Evolutionary conservation across 2,113 vertebrate genomes (phyloP).

Genomic region (Percina caprodes): DNA sequence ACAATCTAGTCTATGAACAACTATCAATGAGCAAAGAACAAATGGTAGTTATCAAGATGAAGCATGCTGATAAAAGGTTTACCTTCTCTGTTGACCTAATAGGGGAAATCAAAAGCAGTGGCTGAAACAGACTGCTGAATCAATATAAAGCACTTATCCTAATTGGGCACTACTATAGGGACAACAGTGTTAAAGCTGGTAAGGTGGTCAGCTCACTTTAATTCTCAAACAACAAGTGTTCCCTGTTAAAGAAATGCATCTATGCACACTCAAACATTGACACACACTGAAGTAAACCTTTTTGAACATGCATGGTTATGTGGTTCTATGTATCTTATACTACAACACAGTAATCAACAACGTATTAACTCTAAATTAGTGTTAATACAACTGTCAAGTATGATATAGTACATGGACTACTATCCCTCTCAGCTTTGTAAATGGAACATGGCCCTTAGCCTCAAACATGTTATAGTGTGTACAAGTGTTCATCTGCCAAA

Average conservation of each 20-base stretch:
- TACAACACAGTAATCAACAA: constrained; percentile 23
- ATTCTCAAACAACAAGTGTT: constrained; percentile 38
- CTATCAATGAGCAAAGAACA: constrained; percentile 60
- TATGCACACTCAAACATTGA: not conserved
- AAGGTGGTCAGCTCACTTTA: constrained; percentile 56
- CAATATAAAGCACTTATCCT: constrained; percentile 81
- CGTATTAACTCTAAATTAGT: constrained; percentile 24
- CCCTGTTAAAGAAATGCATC: constrained; percentile 30
- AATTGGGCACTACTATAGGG: constrained; percentile 76
- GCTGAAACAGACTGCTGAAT: constrained; percentile 69
- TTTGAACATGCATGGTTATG: not conserved
- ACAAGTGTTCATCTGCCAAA: constrained; percentile 66
- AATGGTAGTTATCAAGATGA: constrained; percentile 70
- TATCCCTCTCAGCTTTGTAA: constrained; percentile 42
- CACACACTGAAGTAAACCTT: not conserved
- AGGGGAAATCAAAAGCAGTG: constrained; percentile 73
- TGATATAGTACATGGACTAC: constrained; percentile 5
- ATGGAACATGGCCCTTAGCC: constrained; percentile 56
- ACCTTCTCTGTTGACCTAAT: constrained; percentile 75
- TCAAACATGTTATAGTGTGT: constrained; percentile 55
- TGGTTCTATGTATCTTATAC: constrained; percentile 33
- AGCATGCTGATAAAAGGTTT: constrained; percentile 74
- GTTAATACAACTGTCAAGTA: constrained; percentile 29
- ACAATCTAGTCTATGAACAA: not conserved
- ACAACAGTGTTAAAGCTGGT: constrained; percentile 65